These are phyloP conservation scores for Teleogryllus oceanicus DNA, from an alignment of 2,888 invertebrate genomes.

Conservation along the genomic window DNA sequence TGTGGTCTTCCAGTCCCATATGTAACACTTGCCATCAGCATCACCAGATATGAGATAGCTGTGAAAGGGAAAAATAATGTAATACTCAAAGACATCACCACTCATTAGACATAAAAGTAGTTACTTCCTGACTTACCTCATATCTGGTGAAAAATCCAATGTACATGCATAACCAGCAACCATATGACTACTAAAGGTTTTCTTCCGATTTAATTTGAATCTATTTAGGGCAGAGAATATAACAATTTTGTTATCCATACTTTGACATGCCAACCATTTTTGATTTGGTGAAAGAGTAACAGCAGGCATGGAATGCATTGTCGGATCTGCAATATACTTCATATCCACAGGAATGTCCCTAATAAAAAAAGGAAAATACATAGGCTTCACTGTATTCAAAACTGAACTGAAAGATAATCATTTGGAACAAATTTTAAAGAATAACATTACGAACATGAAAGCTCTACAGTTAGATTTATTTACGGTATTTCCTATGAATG, in stretches of 20 bases:
- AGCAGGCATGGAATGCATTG: constrained; percentile 98
- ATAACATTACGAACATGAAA: too few species aligned
- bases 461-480: too few species aligned
- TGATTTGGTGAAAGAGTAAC: constrained; percentile 94
- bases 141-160: constrained; percentile 96
- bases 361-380: constrained; percentile 21
- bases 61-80: constrained; percentile 43
- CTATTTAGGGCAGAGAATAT: constrained; percentile 97
- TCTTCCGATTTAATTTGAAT: constrained; percentile 97
- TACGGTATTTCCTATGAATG: too few species aligned
- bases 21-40: constrained; percentile 96
- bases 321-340: constrained; percentile 99
- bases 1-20: constrained; percentile 99
- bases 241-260: constrained; percentile 97
- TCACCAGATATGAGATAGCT: constrained; percentile 97
- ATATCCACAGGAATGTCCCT: constrained; percentile 95
- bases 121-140: constrained; percentile 63
- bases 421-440: background rate
- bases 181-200: constrained; percentile 98
- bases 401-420: background rate
- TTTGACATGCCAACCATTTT: constrained; percentile 99
- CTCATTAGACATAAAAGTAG: background rate
- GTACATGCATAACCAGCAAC: constrained; percentile 98
- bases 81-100: constrained; percentile 20
- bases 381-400: too few species aligned